Conservation (phyloP, 1,140 invertebrate species). For the Dendrolimus kikuchii region DNA sequence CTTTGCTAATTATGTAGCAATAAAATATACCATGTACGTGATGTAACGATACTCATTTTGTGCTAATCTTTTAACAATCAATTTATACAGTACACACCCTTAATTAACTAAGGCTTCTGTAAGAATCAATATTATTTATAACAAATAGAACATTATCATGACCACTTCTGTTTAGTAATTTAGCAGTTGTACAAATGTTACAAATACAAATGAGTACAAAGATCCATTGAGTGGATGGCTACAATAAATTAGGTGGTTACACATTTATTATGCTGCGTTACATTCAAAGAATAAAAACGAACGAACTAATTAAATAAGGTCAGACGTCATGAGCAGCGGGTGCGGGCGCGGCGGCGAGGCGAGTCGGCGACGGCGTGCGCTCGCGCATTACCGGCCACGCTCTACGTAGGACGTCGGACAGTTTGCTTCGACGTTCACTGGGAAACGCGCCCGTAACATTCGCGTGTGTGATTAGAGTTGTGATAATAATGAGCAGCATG, state of each 20-base stretch:
- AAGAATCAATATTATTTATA: too few species aligned
- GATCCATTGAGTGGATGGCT: slow-evolving; percentile 40
- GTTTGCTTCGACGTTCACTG: slow-evolving; percentile 39
- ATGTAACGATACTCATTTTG: too few species aligned
- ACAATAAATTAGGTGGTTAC: slow-evolving; percentile 57
- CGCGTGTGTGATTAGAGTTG: slow-evolving; percentile 3
- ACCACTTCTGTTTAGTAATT: too few species aligned
- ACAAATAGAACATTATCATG: too few species aligned
- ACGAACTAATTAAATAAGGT: slow-evolving; percentile 72
- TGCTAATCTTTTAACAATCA: too few species aligned
- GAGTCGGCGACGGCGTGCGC: slow-evolving; percentile 29
- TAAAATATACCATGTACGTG: too few species aligned
- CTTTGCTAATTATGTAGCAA: too few species aligned
- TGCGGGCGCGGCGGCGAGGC: slow-evolving; percentile 26
- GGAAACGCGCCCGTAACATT: slow-evolving; percentile 15
- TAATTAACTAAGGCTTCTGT: too few species aligned
- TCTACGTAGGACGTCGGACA: slow-evolving; percentile 41
- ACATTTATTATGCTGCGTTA: slow-evolving; percentile 62
- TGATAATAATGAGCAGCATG: slow-evolving; percentile 3
- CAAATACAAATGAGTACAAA: too few species aligned
- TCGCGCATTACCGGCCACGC: slow-evolving; percentile 18
- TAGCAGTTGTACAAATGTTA: too few species aligned
- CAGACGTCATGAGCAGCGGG: slow-evolving; percentile 53
- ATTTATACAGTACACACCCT: too few species aligned
- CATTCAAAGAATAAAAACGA: slow-evolving; percentile 68